Conservation (phyloP, 1,140 invertebrate species). For the Laodelphax striatellus region DNA sequence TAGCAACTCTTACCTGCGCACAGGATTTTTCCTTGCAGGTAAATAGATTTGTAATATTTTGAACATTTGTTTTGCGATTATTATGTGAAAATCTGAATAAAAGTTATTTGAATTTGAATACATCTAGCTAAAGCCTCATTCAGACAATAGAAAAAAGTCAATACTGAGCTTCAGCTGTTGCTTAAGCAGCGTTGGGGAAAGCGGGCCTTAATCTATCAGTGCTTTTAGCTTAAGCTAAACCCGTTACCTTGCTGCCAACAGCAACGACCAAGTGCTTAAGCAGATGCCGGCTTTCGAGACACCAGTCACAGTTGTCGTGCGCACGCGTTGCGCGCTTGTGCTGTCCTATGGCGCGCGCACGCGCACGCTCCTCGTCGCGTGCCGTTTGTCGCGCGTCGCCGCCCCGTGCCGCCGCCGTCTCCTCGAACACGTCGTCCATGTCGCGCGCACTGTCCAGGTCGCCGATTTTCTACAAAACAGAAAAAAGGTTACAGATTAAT, state of each 20-base stretch:
- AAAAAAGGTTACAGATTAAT: background rate
- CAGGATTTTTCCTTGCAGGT: too few species aligned
- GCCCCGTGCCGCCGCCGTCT: slow-evolving; percentile 51
- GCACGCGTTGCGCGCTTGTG: slow-evolving; percentile 53
- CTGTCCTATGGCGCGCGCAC: slow-evolving; percentile 56
- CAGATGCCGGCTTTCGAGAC: slow-evolving; percentile 68
- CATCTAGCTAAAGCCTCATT: too few species aligned
- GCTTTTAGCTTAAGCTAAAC: too few species aligned
- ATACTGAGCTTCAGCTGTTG: too few species aligned
- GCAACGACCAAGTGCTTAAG: slow-evolving; percentile 80
- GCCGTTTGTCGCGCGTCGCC: slow-evolving; percentile 47
- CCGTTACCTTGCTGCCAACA: slow-evolving; percentile 61
- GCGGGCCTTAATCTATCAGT: too few species aligned
- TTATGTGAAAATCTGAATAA: too few species aligned
- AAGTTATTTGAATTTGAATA: too few species aligned
- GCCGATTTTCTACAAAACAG: slow-evolving; percentile 36
- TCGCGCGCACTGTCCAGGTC: slow-evolving; percentile 58
- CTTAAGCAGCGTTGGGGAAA: too few species aligned
- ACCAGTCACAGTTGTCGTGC: slow-evolving; percentile 69
- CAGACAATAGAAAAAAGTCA: too few species aligned
- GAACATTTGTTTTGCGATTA: too few species aligned
- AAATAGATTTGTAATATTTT: too few species aligned
- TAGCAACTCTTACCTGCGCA: too few species aligned
- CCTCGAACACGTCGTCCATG: slow-evolving; percentile 79
- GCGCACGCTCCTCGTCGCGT: slow-evolving; percentile 50